phyloP scores from a whole-genome alignment of 2,888 invertebrate genomes.

The Diachrysia chrysitis region DNA sequence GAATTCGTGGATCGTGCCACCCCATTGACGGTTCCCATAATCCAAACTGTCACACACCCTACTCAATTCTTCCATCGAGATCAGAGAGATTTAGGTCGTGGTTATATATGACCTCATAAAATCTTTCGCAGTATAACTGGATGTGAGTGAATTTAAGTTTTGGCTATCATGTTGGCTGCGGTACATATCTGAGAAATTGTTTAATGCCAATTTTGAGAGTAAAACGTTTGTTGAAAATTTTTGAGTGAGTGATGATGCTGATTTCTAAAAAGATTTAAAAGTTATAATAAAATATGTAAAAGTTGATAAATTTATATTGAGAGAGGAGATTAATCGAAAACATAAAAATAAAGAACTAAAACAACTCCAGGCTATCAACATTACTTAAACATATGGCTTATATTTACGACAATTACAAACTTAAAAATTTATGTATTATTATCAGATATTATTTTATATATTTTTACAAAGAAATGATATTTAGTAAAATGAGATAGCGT shows the following conservation, averaged over 20 bases:
- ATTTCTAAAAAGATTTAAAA: no score
- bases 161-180: conserved; percentile 28
- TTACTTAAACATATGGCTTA: no score
- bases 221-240: no score
- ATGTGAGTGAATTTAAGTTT: conserved; percentile 53
- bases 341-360: no score
- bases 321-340: no score
- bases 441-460: no score
- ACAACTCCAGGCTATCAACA: no score
- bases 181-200: neutral
- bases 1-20: conserved; percentile 35
- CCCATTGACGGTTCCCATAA: conserved; percentile 62
- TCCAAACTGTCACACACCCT: conserved; percentile 69
- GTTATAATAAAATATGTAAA: neutral
- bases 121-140: conserved; percentile 51
- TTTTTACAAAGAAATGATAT: neutral
- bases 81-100: conserved; percentile 69
- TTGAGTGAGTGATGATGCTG: no score
- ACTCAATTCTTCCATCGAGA: conserved; percentile 65
- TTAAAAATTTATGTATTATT: no score
- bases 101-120: conserved; percentile 69
- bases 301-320: no score
- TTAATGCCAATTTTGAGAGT: no score
- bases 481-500: neutral
- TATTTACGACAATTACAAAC: no score